Evolutionary conservation across 2,113 vertebrate genomes (phyloP), one percentile per base, ranked within the genome.

Genomic region (Urocynchramus pylzowi): DNA sequence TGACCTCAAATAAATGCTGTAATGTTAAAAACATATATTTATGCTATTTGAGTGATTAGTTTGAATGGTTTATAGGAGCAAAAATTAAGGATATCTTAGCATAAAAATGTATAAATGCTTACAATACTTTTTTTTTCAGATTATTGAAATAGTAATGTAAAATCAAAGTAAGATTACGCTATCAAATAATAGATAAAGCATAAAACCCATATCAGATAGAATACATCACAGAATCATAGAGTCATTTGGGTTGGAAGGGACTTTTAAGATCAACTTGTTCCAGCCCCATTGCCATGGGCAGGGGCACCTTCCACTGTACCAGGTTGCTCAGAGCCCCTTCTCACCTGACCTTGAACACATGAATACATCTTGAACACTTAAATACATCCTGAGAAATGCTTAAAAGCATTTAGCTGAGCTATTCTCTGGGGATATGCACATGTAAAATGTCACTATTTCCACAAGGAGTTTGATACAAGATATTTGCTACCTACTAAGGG

Each of bases 381-480:
- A 35, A 50, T 42, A 14, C 14, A 39, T 45, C 14, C 20, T 33
- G 16, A 45, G 9, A 30, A 67, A 82, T 23, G 5, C 3, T 61
- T 57, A 44, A 9, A 77, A 50, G 68, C 8, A 31, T 30, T 41
- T 37, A 76, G 11, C 8, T 67, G 28, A 79, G 27, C 19, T 11
- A 31, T 63, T 49, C 24, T 33, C 52, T 84, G 18, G 3, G 20
- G 3, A 39, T 13, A 61, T 37, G 7, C 8, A 33, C 9, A 23
- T n/a, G 6, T 15, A 30, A 37, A 31, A 45, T 60, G 33, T 2
- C 23, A 31, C 27, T 54, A n/a, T 19, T 92, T 76, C 12, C 23
- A 79, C 16, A 56, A 67, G 17, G 37, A 6, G 0, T 16, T 30
- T 13, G 1, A 54, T 45, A 31, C 2, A 1, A 41, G 16, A 49